Evolutionary conservation across 2,797 vertebrate genomes (phyloP), one percentile per base, ranked within the genome.

Genomic region (Rhabdophis nuchalis): DNA sequence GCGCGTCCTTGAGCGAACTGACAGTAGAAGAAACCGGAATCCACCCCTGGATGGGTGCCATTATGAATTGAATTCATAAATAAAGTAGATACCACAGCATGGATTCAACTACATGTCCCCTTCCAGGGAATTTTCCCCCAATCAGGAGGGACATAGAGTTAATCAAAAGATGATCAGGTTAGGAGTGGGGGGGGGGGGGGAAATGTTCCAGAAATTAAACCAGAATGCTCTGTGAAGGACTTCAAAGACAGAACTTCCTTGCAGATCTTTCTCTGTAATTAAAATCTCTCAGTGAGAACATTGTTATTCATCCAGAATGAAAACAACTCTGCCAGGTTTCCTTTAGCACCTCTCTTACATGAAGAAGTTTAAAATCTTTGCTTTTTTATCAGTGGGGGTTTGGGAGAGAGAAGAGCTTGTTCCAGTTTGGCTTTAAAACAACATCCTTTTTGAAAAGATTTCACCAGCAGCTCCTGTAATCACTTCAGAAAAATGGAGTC

Each of bases 271-370:
- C 93, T 87, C 87, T 53, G 92, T 95, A 94, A 96, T 96, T 94
- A 96, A 93, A 94, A n/a, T 87, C 57, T 85, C 88, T 89, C 85
- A 91, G 1, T 60, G 93, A 96, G 56, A 25, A 93, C 85, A 92
- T 36, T 94, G 56, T 94, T 92, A 95, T 95, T 95, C 93, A 94
- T 94, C 54, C 92, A 94, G 94, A 96, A 93, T 87, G 93, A 93
- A 93, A 61, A 82, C 87, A 91, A 61, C 72, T 77, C 36, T 94
- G 91, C 58, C 96, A 94, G 50, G 89, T 90, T 89, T 85, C 90
- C 89, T 20, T 14, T 16, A 12, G 32, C 14, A 86, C 32, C 29
- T 89, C 27, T 86, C 53, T 92, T 57, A 82, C 20, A 60, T 27
- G 11, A 61, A 89, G n/a, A 27, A 11, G 60, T 91, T 93, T n/a